Evolutionary conservation across 2,113 vertebrate genomes (phyloP).

Genomic region (Anhinga rufa): DNA sequence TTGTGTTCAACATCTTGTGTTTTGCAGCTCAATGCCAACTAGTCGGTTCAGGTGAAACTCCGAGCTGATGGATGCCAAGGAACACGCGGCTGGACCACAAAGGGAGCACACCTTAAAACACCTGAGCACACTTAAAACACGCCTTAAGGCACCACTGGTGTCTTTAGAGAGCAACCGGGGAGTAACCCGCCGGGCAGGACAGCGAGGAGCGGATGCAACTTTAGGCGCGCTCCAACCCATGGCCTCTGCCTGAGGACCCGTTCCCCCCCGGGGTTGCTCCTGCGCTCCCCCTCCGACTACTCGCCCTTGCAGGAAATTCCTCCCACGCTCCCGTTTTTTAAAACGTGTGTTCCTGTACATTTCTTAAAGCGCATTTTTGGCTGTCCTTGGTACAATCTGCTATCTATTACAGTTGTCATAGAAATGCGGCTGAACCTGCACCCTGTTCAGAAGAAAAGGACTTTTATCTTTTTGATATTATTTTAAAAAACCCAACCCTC

Average conservation of each 20-base stretch:
- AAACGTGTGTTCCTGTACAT: neutral
- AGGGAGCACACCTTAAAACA: rapidly evolving
- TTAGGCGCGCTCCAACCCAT: rapidly evolving
- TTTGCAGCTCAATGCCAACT: neutral
- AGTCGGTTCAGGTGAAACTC: neutral
- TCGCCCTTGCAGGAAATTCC: neutral
- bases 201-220: rapidly evolving
- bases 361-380: neutral
- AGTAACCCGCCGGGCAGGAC: rapidly evolving
- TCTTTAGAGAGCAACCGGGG: rapidly evolving
- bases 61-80: rapidly evolving
- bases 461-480: neutral
- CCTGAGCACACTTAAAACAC: no score
- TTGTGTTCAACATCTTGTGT: neutral
- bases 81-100: rapidly evolving
- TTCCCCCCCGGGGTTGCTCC: neutral
- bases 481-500: neutral
- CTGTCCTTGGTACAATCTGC: neutral
- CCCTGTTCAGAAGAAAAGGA: neutral
- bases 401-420: neutral
- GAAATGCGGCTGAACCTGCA: neutral
- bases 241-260: neutral
- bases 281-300: neutral
- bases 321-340: rapidly evolving
- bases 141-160: rapidly evolving